These are phyloP conservation scores for Phenganax marumi DNA, from an alignment of 92 coral and sea anemone genomes.

Conservation along the genomic window DNA sequence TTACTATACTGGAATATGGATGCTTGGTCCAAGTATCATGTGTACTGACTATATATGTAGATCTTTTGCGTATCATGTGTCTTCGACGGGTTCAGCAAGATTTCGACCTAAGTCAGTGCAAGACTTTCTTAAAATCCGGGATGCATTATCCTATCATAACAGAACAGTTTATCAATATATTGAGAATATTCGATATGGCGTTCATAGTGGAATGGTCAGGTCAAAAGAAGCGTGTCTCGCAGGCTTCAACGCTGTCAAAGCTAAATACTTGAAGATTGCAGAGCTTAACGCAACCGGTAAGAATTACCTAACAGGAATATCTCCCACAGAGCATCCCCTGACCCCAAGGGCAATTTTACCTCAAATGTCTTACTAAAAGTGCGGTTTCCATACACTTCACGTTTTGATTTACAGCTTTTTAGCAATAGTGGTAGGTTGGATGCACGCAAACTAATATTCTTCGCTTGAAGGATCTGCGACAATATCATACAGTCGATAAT, in stretches of 20 bases:
- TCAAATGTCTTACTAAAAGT: background rate
- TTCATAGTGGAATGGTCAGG: conserved; percentile 84
- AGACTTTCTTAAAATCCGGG: conserved; percentile 53
- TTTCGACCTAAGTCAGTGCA: conserved; percentile 51
- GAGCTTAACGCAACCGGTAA: conserved; percentile 62
- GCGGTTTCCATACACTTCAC: too few species aligned
- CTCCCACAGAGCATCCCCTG: background rate
- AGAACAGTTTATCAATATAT: conserved; percentile 57
- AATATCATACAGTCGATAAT: too few species aligned
- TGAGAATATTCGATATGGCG: conserved; percentile 67
- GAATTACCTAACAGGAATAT: conserved; percentile 34
- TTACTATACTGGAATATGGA: conserved; percentile 76
- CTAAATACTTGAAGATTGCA: conserved; percentile 45
- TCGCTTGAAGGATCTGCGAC: too few species aligned
- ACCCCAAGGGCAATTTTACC: conserved; percentile 8
- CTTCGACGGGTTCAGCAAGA: conserved; percentile 11
- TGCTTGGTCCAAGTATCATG: conserved; percentile 78
- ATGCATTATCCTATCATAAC: conserved; percentile 46
- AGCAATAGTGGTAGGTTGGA: too few species aligned
- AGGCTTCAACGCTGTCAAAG: conserved; percentile 62
- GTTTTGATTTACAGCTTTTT: too few species aligned
- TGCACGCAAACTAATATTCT: too few species aligned
- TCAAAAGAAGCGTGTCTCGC: conserved; percentile 77
- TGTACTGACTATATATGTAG: conserved; percentile 76
- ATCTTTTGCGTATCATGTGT: conserved; percentile 35